phyloP scores from a whole-genome alignment of 2,797 vertebrate species.

The Aselliscus stoliczkanus region DNA sequence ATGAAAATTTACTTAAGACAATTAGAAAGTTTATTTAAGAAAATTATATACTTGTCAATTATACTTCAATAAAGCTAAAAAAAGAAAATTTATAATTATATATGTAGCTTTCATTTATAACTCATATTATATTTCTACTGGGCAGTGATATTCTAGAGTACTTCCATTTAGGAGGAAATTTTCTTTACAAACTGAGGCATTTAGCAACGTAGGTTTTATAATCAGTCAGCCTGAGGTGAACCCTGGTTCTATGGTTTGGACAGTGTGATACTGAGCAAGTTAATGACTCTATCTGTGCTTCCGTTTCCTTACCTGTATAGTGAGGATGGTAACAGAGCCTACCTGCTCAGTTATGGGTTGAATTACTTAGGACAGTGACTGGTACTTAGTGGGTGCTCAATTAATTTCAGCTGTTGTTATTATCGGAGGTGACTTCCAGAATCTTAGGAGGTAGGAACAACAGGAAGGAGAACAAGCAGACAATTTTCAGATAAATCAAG shows the following conservation, averaged over 20 bases:
- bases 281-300: neutral
- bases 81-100: neutral
- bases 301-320: neutral
- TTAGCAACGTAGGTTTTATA: constrained; percentile 31
- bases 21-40: neutral
- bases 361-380: constrained; percentile 10
- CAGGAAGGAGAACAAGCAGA: constrained; percentile 21
- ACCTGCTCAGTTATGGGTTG: neutral
- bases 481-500: constrained; percentile 50
- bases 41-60: too few relatives aligned
- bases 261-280: neutral
- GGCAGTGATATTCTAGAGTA: neutral
- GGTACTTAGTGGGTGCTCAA: neutral
- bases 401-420: constrained; percentile 35
- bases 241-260: neutral
- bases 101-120: constrained; percentile 14
- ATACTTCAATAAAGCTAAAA: too few relatives aligned
- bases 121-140: neutral
- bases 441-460: constrained; percentile 5
- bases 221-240: neutral
- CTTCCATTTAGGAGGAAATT: neutral
- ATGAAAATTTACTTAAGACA: neutral
- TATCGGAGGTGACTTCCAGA: neutral
- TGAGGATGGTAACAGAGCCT: neutral
- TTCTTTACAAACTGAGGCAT: constrained; percentile 31